Evolutionary conservation across 1,140 invertebrate species (phyloP).

Genomic region (Penaeus japonicus): DNA sequence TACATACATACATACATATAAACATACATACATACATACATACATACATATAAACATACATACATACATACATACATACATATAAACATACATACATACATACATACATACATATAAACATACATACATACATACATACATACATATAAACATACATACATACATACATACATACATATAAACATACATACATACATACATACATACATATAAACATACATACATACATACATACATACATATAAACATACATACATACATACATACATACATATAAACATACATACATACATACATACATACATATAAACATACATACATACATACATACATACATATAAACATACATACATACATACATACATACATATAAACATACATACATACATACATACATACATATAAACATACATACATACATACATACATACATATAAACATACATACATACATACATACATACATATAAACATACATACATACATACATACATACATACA

Average conservation of each 20-base stretch:
- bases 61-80: neutral
- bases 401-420: neutral
- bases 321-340: slow-evolving; percentile 17
- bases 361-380: neutral
- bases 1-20: neutral
- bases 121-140: slow-evolving; percentile 19
- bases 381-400: neutral
- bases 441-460: neutral
- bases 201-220: neutral
- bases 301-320: slow-evolving; percentile 11
- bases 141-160: neutral
- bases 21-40: neutral
- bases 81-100: slow-evolving; percentile 18
- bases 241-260: neutral
- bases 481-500: neutral
- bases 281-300: neutral
- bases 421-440: neutral
- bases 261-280: neutral
- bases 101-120: neutral
- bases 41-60: neutral
- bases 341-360: neutral
- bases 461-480: neutral
- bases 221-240: neutral
- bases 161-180: neutral
- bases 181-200: neutral